Evolutionary conservation across 2,888 invertebrate genomes (phyloP).

Genomic region (Conchocele bisecta): DNA sequence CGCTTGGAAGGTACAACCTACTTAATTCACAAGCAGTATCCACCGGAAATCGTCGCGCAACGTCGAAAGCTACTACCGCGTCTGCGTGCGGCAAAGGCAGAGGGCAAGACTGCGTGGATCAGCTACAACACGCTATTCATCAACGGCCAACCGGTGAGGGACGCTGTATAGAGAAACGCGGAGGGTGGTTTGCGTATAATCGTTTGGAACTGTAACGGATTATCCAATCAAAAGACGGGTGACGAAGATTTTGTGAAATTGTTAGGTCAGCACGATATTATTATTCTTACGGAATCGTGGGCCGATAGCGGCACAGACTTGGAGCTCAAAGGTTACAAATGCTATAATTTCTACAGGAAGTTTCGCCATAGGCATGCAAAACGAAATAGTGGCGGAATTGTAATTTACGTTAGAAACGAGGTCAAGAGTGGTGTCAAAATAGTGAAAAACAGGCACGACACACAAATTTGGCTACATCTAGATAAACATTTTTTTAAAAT

Average conservation of each 20-base stretch:
- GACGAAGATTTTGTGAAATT: neutral
- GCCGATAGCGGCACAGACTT: neutral
- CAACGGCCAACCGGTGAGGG: no score
- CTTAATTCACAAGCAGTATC: no score
- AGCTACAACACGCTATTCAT: no score
- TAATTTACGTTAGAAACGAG: constrained; percentile 17
- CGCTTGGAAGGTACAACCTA: no score
- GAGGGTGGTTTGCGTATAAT: neutral
- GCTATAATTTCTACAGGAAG: constrained; percentile 25
- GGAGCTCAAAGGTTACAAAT: constrained; percentile 1
- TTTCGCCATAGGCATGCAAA: constrained; percentile 27
- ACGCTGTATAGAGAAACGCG: no score
- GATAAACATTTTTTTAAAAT: constrained; percentile 23
- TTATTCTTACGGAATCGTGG: neutral
- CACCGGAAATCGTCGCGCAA: no score
- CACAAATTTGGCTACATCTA: constrained; percentile 35
- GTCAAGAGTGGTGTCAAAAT: constrained; percentile 27
- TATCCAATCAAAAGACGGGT: neutral
- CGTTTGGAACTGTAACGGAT: neutral
- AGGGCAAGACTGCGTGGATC: no score
- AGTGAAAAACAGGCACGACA: constrained; percentile 25
- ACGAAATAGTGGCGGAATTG: constrained; percentile 32
- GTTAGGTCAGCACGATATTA: neutral
- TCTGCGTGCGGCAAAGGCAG: no score
- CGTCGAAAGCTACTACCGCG: no score